Percentiles rank a stretch among this genome's conserved stretches.
Conservation (phyloP, 2,888 invertebrate genomes). For the Bimastos eiseni region DNA sequence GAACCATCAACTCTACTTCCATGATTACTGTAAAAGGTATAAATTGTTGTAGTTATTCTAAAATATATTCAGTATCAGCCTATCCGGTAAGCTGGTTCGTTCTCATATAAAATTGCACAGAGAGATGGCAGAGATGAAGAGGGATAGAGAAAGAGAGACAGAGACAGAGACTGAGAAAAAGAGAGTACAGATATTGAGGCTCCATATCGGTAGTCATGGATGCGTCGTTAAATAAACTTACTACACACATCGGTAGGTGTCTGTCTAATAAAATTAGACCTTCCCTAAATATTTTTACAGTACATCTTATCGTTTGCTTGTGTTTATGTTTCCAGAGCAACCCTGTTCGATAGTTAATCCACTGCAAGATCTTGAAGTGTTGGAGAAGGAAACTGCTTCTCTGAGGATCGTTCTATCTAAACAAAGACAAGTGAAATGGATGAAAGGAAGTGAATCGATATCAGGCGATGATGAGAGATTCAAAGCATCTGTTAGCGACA, state of each 20-base stretch:
- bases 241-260: no score
- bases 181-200: no score
- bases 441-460: slow-evolving; percentile 30
- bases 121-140: no score
- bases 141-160: no score
- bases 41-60: neutral
- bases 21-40: slow-evolving; percentile 33
- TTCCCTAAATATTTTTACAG: no score
- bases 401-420: slow-evolving; percentile 76
- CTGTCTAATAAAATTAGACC: no score
- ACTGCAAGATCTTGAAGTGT: slow-evolving; percentile 46
- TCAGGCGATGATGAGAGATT: slow-evolving; percentile 66
- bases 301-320: neutral
- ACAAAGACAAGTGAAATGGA: slow-evolving; percentile 79
- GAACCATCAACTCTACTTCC: neutral
- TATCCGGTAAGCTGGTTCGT: no score
- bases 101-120: no score
- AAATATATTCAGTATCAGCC: neutral
- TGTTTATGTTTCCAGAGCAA: neutral
- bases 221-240: no score
- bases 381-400: slow-evolving; percentile 45
- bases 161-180: no score
- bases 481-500: slow-evolving; percentile 47
- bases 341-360: slow-evolving; percentile 25
- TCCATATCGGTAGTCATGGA: no score